Base-by-base conservation (phyloP, 2,113 vertebrate genomes). In the Python bivittatus region DNA sequence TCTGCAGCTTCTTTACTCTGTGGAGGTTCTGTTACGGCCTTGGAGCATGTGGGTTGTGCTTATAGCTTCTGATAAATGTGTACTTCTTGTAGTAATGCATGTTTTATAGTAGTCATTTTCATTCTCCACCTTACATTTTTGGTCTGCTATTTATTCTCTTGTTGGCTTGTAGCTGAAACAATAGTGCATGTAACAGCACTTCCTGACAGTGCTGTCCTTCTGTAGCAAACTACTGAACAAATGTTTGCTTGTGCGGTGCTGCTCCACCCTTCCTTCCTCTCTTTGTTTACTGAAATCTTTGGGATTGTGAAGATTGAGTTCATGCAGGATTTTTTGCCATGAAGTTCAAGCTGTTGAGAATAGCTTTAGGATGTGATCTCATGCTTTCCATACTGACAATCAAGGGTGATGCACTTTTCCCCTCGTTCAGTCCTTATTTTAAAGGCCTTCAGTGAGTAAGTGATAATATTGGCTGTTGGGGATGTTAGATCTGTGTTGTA, bases 241-340 rank as follows among this genome's bases (percentile, higher is more conserved):
- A 88, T 84, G 88, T 84, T 12, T 92, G 91, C 64, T 38, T 90
- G 89, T 38, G 61, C 27, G 0, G 0, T 9, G 2, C 9, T 5
- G 86, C 64, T 95, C 96, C 96, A 92, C 97, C 96, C 96, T 97
- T 97, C 96, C 97, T 97, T 97, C 97, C 96, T 48, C 60, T 88
- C 94, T 96, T 96, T 97, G 97, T 97, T 95, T 96, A 72, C 88
- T 89, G 88, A 94, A 95, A 44, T 68, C 90, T 0, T 87, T 95
- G 93, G 96, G 92, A 93, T 96, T 95, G 88, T 94, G 86, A 94
- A 92, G 85, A 96, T 91, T 95, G 85, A 56, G 57, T 68, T 94
- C 56, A 0, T 0, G 13, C 48, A 33, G 44, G 44, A 17, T 0
- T 0, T 1, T 11, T 84, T 85, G 7, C 93, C 1, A 0, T 44